Base-by-base conservation (phyloP, 2,797 vertebrate species). In the Prionace glauca region DNA sequence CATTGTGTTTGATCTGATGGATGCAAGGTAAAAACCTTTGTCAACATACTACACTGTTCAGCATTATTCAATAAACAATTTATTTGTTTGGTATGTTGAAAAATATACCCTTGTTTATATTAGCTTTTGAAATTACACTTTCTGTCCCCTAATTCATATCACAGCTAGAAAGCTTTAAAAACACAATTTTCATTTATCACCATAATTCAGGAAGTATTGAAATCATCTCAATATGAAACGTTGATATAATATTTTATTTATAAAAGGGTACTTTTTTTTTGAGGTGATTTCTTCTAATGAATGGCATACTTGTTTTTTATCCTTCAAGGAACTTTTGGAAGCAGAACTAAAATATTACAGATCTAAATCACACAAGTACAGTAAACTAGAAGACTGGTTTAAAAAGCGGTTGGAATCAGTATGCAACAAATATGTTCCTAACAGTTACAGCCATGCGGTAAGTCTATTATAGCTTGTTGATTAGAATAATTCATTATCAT, bases 361-460 rank as follows among this genome's bases (percentile, higher is more conserved):
- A 95, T 95, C 96, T 45, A 96, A 96, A 96, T 96, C 97, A 93
- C 96, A 97, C 96, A 97, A 96, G 26, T 98, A 98, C 96, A 97
- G 96, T 96, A 96, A 97, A 96, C 96, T 98, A 3, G 97, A 98
- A 97, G 96, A 96, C 96, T 97, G 96, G 97, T 98, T 99, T 96
- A 97, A 96, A 96, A 97, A 96, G 97, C 98, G 97, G 97, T 97
- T 97, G 96, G 97, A 97, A 97, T 97, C 97, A 94, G 90, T 97
- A 18, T 97, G 98, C 96, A 93, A 95, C 56, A 97, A 96, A 96
- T 98, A 97, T 96, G 96, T 96, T 0, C 95, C 96, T 95, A 95
- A 60, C 95, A 96, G 96, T 0, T 96, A 96, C 96, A 96, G 97
- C 95, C 97, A 97, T 56, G 96, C 96, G 98, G 99, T 99, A 96